Base-by-base conservation (phyloP, 1,140 invertebrate species). In the Tetranychus urticae region DNA sequence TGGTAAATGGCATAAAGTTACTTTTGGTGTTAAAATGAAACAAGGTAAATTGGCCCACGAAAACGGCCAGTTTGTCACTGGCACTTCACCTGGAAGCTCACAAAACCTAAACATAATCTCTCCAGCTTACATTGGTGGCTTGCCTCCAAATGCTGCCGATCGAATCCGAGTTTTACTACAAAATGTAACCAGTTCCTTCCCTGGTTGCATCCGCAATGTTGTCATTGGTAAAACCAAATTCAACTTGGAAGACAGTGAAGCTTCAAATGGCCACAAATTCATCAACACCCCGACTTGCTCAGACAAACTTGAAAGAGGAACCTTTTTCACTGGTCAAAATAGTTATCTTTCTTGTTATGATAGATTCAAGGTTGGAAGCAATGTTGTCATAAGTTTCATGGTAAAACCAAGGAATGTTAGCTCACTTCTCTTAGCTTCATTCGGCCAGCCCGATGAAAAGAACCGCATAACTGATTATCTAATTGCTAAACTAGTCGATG, bases 151-250 rank as follows among this genome's bases (percentile, higher is more conserved):
- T 23, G 63, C 67, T 12, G 62, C 62, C 10, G 66, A 67, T 57
- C 61, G 65, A 55, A 68, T 69, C 8, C 66, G 65, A 45, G 66
- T 60, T 52, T 72, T 75, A 60, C 58, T 75, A 2, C 56, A 59
- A 45, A 54, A 60, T 52, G 57, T 48, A 42, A 34, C 46, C n/a
- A 67, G 68, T 2, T 81, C 83, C 33, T 94, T 92, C 69, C 80
- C 79, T 65, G 93, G 92, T 33, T 97, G 93, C 70, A 74, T 97
- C 14, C 77, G 80, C 58, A 83, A 89, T 56, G 78, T 97, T 58
- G 50, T 61, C 47, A 63, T 67, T 47, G 63, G 64, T 39, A 61
- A 59, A 37, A n/a, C 37, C 37, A 10, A 33, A 50, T 36, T 58
- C 59, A 50, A 64, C 33, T 36, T 63, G 5, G 42, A 52, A 52